phyloP scores from a whole-genome alignment of 2,888 invertebrate genomes.

The Oligia fasciuncula region DNA sequence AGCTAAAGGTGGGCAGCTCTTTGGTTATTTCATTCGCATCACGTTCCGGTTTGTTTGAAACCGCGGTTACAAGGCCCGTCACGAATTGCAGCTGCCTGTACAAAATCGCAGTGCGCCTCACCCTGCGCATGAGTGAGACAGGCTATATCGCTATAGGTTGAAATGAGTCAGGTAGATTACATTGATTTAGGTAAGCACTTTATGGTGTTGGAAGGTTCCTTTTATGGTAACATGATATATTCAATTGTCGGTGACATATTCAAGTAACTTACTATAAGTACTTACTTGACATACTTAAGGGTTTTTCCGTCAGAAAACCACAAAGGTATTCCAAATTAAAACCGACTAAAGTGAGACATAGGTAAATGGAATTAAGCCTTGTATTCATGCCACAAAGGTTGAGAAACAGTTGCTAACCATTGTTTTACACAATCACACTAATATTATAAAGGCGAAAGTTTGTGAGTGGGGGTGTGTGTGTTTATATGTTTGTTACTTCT shows the following conservation, averaged over 20 bases:
- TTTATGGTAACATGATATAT: background rate
- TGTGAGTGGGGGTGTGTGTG: too few species aligned
- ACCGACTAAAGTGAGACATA: background rate
- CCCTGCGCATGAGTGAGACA: constrained; percentile 4
- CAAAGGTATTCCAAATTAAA: background rate
- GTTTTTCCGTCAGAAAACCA: constrained; percentile 5
- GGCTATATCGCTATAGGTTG: background rate
- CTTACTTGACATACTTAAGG: background rate
- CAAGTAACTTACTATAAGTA: background rate
- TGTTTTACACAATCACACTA: background rate
- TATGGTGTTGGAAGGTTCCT: background rate
- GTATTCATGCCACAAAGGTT: background rate
- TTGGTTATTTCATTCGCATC: background rate
- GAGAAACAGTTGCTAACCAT: too few species aligned
- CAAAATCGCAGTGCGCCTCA: constrained; percentile 20
- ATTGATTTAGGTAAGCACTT: background rate
- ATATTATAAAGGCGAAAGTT: too few species aligned
- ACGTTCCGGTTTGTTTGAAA: constrained; percentile 4
- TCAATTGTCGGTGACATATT: background rate
- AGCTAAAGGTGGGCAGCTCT: too few species aligned
- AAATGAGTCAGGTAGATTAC: background rate
- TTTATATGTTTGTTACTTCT: too few species aligned
- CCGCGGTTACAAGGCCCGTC: constrained; percentile 17
- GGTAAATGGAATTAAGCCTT: background rate
- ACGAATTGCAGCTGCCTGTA: background rate